phyloP scores from a whole-genome alignment of 2,113 vertebrate genomes.

The Riparia riparia region DNA sequence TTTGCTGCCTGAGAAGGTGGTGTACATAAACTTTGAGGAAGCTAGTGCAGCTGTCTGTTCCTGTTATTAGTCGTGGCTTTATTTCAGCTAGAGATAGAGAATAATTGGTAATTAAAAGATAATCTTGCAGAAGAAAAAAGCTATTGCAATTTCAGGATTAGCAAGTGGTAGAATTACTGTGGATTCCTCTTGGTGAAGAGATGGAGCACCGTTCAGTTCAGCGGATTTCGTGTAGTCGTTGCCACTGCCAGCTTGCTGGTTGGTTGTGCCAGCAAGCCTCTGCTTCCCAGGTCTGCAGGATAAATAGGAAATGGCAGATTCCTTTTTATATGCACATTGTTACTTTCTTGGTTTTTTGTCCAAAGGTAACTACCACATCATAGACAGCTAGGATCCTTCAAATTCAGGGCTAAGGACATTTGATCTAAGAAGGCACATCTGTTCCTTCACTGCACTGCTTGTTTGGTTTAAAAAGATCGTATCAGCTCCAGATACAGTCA shows the following conservation, averaged over 20 bases:
- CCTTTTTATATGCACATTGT: not conserved
- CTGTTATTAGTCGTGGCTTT: not conserved
- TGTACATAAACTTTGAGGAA: not conserved
- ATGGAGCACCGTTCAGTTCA: not conserved
- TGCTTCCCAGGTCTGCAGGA: not conserved
- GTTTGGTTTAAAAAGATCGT: not conserved
- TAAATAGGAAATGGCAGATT: not conserved
- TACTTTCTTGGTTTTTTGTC: not conserved
- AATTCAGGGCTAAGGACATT: not conserved
- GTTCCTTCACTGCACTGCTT: not conserved
- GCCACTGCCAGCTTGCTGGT: not conserved
- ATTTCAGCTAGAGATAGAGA: not conserved
- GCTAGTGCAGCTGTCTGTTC: not conserved
- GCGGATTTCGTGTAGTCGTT: rapidly evolving
- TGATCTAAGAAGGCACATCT: not conserved
- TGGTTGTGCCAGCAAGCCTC: not conserved
- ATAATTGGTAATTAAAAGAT: not conserved
- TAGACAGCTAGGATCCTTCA: not conserved
- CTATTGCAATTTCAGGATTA: not conserved
- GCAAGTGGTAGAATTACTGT: not conserved
- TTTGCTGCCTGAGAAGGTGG: not conserved
- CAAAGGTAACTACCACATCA: not conserved
- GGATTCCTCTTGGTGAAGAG: not conserved
- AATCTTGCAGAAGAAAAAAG: not conserved
- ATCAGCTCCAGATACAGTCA: not conserved